Base-by-base conservation (phyloP, 2,888 invertebrate genomes). In the Noctua comes region DNA sequence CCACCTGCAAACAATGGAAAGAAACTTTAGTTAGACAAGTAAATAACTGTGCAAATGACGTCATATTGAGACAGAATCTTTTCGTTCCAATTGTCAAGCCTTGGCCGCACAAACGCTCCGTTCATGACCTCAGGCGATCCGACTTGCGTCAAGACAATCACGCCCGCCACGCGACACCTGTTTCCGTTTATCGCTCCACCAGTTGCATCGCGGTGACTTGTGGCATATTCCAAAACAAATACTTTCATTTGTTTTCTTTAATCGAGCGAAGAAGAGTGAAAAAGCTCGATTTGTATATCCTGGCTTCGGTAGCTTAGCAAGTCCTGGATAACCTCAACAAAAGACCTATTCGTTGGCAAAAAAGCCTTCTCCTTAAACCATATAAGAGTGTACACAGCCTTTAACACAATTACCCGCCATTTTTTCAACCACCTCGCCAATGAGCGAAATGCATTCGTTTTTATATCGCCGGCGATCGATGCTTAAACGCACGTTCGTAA, bases 1-100 rank as follows among this genome's bases (percentile, higher is more conserved):
- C 88, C 85, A 83, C 91, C 95, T 95, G 92, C 11, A 92, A 92
- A 36, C 70, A 84, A 89, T n/a, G 65, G 57, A 70, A 79, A 8
- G 6, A 48, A n/a, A 46, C 27, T 64, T 62, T 18, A 51, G n/a
- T 65, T 64, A 64, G 64, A 21, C 21, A 31, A 21, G 21, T 36
- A 10, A 64, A 36, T 36, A 36, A 31, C 62, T 10, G 18, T 8
- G 21, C 4, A 8, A 62, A 62, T 31, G 8, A 21, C 31, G 31
- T 62, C 31, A 31, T 62, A 18, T 4, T 62, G 8, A 31, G n/a
- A 57, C 10, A 54, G 13, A n/a, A n/a, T 13, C 13, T 11, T 57
- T n/a, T 57, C 13, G 13, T 57, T 57, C 3, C 10, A 54, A 54
- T 54, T 24, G 24, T 54, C 21, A 54, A 54, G 54, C 54, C 54